A percentile compares a stretch with the other conserved stretches of the same genome.
Conservation (phyloP, 2,888 invertebrate genomes). For the Sepioteuthis lessoniana region DNA sequence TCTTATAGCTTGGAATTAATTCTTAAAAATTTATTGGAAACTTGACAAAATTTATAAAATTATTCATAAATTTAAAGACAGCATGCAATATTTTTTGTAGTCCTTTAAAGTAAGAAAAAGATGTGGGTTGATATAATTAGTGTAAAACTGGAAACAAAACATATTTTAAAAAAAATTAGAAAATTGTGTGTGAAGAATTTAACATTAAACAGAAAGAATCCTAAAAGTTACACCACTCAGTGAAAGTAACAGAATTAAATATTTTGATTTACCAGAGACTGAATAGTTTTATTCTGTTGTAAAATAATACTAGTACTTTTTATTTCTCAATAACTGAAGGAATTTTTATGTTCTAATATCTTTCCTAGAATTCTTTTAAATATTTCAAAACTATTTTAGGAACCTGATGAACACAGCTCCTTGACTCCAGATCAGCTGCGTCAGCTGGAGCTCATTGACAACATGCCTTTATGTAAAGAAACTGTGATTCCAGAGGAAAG, state of each 20-base stretch:
- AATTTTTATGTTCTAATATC: neutral
- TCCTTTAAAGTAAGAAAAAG: too few relatives aligned
- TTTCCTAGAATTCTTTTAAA: neutral
- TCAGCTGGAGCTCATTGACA: slow-evolving; percentile 74
- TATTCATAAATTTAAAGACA: too few relatives aligned
- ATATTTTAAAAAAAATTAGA: too few relatives aligned
- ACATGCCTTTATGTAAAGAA: slow-evolving; percentile 73
- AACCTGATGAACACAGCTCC: slow-evolving; percentile 67
- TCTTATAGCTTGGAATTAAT: too few relatives aligned
- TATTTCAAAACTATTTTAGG: slow-evolving; percentile 46
- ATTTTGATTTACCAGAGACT: neutral
- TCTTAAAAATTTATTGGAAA: too few relatives aligned
- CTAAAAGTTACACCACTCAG: neutral
- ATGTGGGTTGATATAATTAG: too few relatives aligned
- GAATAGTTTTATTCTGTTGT: neutral
- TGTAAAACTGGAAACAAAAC: too few relatives aligned
- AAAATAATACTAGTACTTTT: neutral
- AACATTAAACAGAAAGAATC: too few relatives aligned
- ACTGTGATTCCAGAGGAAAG: slow-evolving; percentile 58
- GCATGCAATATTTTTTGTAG: too few relatives aligned
- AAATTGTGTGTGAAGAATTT: too few relatives aligned
- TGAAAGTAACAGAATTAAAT: neutral
- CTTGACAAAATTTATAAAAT: too few relatives aligned
- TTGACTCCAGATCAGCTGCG: slow-evolving; percentile 74
- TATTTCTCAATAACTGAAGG: neutral